A percentile compares a stretch with the other conserved stretches of the same genome.
Conservation (phyloP, 2,797 vertebrate genomes). For the Halcyon smyrnensis region DNA sequence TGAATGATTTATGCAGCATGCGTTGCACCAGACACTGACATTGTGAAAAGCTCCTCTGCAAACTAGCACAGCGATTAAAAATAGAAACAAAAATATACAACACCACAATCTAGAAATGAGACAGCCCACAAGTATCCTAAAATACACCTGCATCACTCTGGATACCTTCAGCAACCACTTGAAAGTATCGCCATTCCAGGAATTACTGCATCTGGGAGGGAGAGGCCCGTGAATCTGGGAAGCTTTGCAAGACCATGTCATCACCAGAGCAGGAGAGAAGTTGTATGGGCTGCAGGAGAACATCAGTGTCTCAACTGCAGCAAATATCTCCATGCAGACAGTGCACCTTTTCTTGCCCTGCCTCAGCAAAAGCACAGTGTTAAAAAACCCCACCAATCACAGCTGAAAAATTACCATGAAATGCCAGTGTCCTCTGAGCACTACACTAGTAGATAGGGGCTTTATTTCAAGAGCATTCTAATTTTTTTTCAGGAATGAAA, state of each 20-base stretch:
- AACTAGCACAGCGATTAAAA: constrained; percentile 12
- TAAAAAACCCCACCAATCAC: not conserved
- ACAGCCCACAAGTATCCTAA: not conserved
- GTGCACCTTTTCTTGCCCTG: not conserved
- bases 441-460: too few species aligned
- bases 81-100: constrained; percentile 45
- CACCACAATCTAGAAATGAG: not conserved
- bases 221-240: not conserved
- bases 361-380: not conserved
- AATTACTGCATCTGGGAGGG: not conserved
- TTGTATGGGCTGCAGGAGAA: not conserved
- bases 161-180: not conserved
- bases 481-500: not conserved
- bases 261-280: not conserved
- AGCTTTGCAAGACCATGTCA: not conserved
- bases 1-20: not conserved
- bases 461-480: not conserved
- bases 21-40: not conserved
- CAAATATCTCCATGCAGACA: not conserved
- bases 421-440: not conserved
- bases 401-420: not conserved
- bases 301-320: not conserved
- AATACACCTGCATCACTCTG: constrained; percentile 12
- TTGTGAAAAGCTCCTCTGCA: not conserved
- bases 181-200: not conserved